Conservation (phyloP, 2,113 vertebrate species). For the Tenrec ecaudatus region DNA sequence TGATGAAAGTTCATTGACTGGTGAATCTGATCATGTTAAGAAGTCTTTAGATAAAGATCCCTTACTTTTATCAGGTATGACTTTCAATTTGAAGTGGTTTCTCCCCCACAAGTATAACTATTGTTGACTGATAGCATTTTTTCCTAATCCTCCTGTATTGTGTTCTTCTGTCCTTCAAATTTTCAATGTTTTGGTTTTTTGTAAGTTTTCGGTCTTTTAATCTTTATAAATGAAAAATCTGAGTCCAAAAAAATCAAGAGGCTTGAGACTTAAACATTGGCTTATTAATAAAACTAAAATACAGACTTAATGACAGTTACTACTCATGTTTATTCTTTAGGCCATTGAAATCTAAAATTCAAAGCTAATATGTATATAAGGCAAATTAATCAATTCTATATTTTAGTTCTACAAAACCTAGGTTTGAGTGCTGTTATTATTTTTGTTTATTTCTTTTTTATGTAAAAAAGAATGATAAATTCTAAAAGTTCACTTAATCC, state of each 20-base stretch:
- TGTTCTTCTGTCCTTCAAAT: background rate
- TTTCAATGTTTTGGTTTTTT: too few relatives aligned
- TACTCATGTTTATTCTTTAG: slow-evolving; percentile 35
- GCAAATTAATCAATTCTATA: slow-evolving; percentile 40
- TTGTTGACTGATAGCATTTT: background rate
- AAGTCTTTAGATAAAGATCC: slow-evolving; percentile 96
- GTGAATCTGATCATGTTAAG: slow-evolving; percentile 99
- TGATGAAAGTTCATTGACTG: slow-evolving; percentile 98
- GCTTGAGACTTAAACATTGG: slow-evolving; percentile 30
- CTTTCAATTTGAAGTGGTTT: slow-evolving; percentile 35
- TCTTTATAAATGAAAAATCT: slow-evolving; percentile 29
- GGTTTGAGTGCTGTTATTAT: background rate
- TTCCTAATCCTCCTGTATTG: background rate
- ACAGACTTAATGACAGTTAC: background rate
- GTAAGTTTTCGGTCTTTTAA: too few relatives aligned
- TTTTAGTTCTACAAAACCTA: background rate
- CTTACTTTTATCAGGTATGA: slow-evolving; percentile 96
- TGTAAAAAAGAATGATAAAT: background rate
- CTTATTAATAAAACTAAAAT: slow-evolving; percentile 39
- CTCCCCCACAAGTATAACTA: background rate
- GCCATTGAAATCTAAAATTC: slow-evolving; percentile 4
- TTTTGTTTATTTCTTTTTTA: too few relatives aligned
- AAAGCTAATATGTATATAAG: slow-evolving; percentile 47
- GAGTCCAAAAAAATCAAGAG: background rate
- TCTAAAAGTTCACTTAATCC: background rate